A percentile compares a stretch with the other conserved stretches of the same genome.
These are phyloP conservation scores for Phymastichus coffea DNA, from an alignment of 1,140 invertebrate species.

Conservation along the genomic window DNA sequence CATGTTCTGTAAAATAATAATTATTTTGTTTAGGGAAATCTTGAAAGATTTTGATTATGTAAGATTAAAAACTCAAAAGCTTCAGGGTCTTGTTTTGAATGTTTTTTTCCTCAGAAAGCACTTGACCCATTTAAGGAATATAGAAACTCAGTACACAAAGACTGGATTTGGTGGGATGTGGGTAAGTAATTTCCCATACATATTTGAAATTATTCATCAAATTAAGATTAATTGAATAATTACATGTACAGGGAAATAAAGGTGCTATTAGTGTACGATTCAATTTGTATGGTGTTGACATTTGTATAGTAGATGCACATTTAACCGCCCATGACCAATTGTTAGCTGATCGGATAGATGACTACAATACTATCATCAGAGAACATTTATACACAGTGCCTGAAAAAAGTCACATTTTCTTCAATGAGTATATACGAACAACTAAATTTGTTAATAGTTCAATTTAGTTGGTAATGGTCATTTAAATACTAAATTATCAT, in stretches of 20 bases:
- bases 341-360: conserved; percentile 75
- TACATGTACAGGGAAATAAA: conserved; percentile 81
- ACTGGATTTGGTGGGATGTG: conserved; percentile 89
- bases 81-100: conserved; percentile 78
- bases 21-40: conserved; percentile 59
- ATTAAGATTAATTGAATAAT: background rate
- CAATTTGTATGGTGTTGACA: conserved; percentile 79
- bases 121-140: conserved; percentile 74
- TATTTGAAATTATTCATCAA: background rate
- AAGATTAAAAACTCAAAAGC: conserved; percentile 71
- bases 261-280: conserved; percentile 86
- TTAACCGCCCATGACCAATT: conserved; percentile 84
- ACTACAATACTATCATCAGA: conserved; percentile 82
- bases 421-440: conserved; percentile 82
- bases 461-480: too few relatives aligned
- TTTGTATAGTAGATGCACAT: conserved; percentile 88
- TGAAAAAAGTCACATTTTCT: conserved; percentile 80
- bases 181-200: conserved; percentile 54
- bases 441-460: conserved; percentile 13
- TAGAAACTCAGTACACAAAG: conserved; percentile 81
- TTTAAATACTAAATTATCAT: too few relatives aligned
- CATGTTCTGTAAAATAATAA: conserved; percentile 7
- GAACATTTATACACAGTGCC: conserved; percentile 70
- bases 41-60: conserved; percentile 73
- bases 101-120: conserved; percentile 77